Evolutionary conservation across 2,113 vertebrate species (phyloP), one percentile per base, ranked within the genome.

Genomic region (Catharus minimus): DNA sequence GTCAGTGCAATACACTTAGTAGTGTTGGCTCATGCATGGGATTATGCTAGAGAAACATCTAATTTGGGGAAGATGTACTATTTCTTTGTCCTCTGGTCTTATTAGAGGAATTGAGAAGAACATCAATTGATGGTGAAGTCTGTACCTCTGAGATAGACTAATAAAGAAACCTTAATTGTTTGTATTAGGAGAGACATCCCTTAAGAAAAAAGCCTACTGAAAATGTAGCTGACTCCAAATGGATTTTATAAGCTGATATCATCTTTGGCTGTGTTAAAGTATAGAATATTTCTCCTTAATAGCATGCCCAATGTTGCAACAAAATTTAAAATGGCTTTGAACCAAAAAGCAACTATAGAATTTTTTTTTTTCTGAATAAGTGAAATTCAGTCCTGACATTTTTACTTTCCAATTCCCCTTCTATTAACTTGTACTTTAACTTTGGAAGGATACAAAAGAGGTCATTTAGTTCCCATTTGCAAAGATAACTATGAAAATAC

Each of bases 251-350:
- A 65, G 66, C 53, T 85, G 84, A 85, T 85, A 79, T 73, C 28
- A 93, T 94, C 62, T 87, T 91, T 94, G 94, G 67, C 84, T 79
- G 33, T 85, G 71, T 87, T 87, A 68, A 91, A 62, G 58, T 58
- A 30, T 50, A 81, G 58, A 79, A 36, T 85, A 62, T 73, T 96
- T 93, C 43, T 79, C 67, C 50, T 53, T 87, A 84, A 89, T 55
- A 93, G 84, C 74, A 74, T 68, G 33, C 53, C n/a, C 55, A 60
- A 13, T 53, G 13, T 76, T 89, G 39, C 32, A 89, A 56, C 7
- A 69, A 85, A 65, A 69, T 82, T 75, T 91, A 33, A 82, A 92
- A 91, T 76, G 64, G 33, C 62, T 91, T 87, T 80, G 46, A 87
- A 87, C 88, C 71, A 82, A 93, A 92, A 90, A 73, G 55, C 57